Percentiles rank a stretch among this genome's conserved stretches.
phyloP scores from a whole-genome alignment of 2,113 vertebrate species.

The Uria aalge region DNA sequence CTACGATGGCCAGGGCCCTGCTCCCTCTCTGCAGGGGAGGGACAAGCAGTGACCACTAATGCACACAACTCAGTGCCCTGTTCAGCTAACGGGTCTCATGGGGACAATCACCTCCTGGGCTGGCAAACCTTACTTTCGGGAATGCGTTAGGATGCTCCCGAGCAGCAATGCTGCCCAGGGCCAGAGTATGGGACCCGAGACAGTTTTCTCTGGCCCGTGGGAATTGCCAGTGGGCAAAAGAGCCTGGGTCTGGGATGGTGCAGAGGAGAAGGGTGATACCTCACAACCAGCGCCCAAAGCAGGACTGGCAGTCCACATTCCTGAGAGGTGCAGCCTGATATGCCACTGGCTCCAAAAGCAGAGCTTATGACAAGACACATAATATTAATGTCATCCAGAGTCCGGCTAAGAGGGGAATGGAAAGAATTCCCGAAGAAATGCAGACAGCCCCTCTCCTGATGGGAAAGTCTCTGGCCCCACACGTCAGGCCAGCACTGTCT shows the following conservation, averaged over 20 bases:
- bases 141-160: background rate
- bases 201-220: background rate
- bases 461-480: background rate
- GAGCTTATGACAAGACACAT: slow-evolving; percentile 22
- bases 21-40: background rate
- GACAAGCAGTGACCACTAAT: background rate
- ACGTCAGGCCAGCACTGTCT: background rate
- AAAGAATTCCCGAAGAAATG: slow-evolving; percentile 55
- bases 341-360: background rate
- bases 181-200: background rate
- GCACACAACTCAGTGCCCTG: background rate
- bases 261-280: background rate
- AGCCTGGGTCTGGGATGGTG: background rate
- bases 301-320: background rate
- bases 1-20: background rate
- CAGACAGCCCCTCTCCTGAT: slow-evolving; percentile 24
- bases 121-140: background rate
- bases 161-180: background rate
- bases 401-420: slow-evolving; percentile 22
- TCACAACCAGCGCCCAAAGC: background rate
- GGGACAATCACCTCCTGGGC: background rate
- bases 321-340: background rate
- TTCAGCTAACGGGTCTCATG: background rate
- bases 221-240: background rate
- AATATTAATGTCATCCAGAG: slow-evolving; percentile 36